A percentile compares a stretch with the other conserved stretches of the same genome.
Evolutionary conservation across 2,797 vertebrate genomes (phyloP).

Genomic region (Pteropus rufus): DNA sequence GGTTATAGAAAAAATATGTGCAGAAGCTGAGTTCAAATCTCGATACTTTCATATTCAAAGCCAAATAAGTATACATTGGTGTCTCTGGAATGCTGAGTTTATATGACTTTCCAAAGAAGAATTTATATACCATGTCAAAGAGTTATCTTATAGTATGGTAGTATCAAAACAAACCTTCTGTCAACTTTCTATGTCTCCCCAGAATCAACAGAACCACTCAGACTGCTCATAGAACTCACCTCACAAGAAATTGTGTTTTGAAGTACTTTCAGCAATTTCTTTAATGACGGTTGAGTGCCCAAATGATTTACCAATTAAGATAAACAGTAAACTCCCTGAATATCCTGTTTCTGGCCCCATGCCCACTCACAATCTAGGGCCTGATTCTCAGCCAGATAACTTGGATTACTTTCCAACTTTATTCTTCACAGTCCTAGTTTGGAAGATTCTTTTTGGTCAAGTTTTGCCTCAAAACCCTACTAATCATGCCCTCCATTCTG

Average conservation of each 20-base stretch:
- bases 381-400: not conserved
- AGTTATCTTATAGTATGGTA: not conserved
- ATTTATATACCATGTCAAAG: not conserved
- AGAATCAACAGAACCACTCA: not conserved
- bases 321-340: not conserved
- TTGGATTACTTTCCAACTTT: not conserved
- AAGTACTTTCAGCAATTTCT: not conserved
- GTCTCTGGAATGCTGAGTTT: not conserved
- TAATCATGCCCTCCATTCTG: not conserved
- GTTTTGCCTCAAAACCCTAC: not conserved
- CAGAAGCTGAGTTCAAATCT: not conserved
- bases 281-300: not conserved
- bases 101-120: not conserved
- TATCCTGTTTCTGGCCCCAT: not conserved
- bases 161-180: not conserved
- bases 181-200: not conserved
- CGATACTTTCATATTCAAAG: constrained; percentile 3
- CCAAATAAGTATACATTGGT: not conserved
- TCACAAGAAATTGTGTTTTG: not conserved
- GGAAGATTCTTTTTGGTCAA: not conserved
- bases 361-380: not conserved
- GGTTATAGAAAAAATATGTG: not conserved
- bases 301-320: not conserved
- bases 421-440: not conserved
- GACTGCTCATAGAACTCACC: not conserved